Conservation (phyloP, 53 echinoderm and acorn worm species). For the Antedon mediterranea region DNA sequence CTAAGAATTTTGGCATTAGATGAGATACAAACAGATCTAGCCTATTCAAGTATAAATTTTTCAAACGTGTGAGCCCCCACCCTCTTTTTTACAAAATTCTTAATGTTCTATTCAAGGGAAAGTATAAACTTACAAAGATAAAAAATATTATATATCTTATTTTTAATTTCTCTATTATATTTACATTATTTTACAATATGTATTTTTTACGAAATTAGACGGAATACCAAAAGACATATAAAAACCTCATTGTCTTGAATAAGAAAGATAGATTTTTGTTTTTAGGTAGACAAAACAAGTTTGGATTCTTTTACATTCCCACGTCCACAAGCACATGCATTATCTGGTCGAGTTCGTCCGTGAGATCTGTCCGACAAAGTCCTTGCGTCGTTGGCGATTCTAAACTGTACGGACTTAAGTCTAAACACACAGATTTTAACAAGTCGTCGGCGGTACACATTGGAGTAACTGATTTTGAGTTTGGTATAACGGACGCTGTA, state of each 20-base stretch:
- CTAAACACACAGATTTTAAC: neutral
- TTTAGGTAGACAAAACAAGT: neutral
- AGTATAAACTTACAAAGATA: constrained; percentile 1
- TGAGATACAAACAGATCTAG: too few species aligned
- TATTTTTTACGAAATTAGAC: neutral
- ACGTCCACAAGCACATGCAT: constrained; percentile 81
- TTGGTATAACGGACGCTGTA: constrained; percentile 48
- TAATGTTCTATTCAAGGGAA: neutral
- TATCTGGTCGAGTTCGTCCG: constrained; percentile 78
- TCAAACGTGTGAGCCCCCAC: too few species aligned
- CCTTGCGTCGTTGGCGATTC: constrained; percentile 16
- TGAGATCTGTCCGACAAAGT: constrained; percentile 59
- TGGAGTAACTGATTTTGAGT: constrained; percentile 29
- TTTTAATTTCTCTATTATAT: neutral
- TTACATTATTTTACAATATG: neutral
- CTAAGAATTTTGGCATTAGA: too few species aligned
- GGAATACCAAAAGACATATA: neutral
- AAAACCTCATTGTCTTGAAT: neutral
- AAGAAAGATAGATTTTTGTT: neutral
- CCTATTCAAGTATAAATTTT: too few species aligned
- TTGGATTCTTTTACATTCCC: constrained; percentile 35
- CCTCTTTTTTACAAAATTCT: neutral
- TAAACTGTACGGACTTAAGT: neutral
- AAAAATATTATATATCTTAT: neutral
- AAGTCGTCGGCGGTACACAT: constrained; percentile 13